Base-by-base conservation (phyloP, 2,113 vertebrate species). In the Anhinga anhinga region DNA sequence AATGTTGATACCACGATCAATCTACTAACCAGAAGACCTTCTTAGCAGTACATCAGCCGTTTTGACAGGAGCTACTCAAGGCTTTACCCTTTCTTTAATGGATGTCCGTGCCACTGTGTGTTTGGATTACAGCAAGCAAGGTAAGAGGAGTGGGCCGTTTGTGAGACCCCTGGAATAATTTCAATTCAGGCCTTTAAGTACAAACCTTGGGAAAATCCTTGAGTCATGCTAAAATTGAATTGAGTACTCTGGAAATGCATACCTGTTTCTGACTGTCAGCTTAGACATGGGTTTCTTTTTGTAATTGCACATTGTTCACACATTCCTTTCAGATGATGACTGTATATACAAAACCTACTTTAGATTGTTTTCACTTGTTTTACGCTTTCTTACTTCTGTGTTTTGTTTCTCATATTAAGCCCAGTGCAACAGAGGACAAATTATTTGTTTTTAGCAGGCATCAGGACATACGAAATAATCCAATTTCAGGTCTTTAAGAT, bases 341-440 rank as follows among this genome's bases (percentile, higher is more conserved):
- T 53, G 11, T 13, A 3, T 19, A 7, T 13, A 42, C 18, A 79
- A 55, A 56, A 45, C 13, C 30, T 74, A 14, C 7, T 47, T 59
- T 3, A 27, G 15, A 16, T 30, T 10, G 10, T 3, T 74, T 62
- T 65, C 0, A 0, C 15, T 38, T 29, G 6, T 10, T 65, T 62
- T 56, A 9, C 11, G 0, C 47, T 58, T 73, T 26, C 26, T 65
- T 50, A 3, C 53, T 27, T 77, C n/a, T 4, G 13, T 2, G 1
- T 11, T 71, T 80, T 40, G 3, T 94, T 95, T 84, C 52, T 71
- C 14, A 2, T 11, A 5, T 20, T 30, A 20, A 67, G 4, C 13
- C 55, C 52, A 32, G 13, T 40, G 45, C 49, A 80, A 16, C 2
- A 36, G 36, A 38, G 5, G 38, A 34, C 11, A 17, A 38, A 66